phyloP scores from a whole-genome alignment of 2,888 invertebrate genomes.

The Ochropleura leucogaster region DNA sequence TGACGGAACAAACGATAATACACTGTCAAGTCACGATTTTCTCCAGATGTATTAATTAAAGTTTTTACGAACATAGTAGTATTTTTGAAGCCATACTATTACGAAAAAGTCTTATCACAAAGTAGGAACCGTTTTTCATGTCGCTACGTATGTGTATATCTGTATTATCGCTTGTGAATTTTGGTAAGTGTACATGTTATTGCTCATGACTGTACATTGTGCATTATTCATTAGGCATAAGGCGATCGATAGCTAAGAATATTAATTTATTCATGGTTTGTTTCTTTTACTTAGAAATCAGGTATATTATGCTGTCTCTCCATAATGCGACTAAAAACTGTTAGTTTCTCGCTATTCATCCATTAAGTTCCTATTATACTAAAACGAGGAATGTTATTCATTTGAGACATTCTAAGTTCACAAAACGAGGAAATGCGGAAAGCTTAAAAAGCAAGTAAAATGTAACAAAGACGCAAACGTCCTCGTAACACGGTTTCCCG shows the following conservation, averaged over 20 bases:
- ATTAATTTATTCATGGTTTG: conserved; percentile 28
- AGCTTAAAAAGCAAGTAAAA: conserved; percentile 45
- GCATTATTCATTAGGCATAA: conserved; percentile 34
- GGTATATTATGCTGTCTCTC: neutral
- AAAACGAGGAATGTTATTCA: conserved; percentile 10
- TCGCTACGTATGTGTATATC: too few species aligned
- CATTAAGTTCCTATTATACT: conserved; percentile 11
- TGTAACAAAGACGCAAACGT: conserved; percentile 47
- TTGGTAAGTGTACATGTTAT: too few species aligned
- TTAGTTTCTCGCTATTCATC: neutral
- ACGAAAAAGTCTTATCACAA: too few species aligned
- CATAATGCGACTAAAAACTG: conserved; percentile 4
- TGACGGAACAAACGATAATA: conserved; percentile 9
- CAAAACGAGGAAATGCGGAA: conserved; percentile 22
- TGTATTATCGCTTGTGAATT: too few species aligned
- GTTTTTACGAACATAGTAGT: too few species aligned
- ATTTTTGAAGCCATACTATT: too few species aligned
- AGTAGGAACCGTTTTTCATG: too few species aligned
- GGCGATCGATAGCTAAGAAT: conserved; percentile 23
- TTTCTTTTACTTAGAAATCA: conserved; percentile 22
- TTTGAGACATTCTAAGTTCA: conserved; percentile 13
- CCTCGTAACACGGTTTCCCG: conserved; percentile 46
- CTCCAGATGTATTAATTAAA: too few species aligned
- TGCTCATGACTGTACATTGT: neutral
- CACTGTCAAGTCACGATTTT: too few species aligned